Base-by-base conservation (phyloP, 2,113 vertebrate species). In the Gulo gulo region DNA sequence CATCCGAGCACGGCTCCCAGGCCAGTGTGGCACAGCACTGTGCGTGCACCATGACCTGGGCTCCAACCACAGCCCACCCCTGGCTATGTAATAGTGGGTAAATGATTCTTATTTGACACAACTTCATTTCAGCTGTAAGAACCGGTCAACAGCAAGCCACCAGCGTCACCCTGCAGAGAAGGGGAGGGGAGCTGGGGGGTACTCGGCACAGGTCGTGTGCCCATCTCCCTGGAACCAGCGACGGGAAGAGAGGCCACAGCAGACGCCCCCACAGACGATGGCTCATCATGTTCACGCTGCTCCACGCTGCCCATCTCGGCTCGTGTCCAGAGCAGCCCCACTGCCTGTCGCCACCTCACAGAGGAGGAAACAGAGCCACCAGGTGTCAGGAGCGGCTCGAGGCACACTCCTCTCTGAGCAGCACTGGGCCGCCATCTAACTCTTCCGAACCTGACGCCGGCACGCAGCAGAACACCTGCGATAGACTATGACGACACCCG, bases 71-170 rank as follows among this genome's bases (percentile, higher is more conserved):
- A 18, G 76, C 82, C 69, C 1, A 2, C 31, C 4, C 1, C 82
- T 2, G 7, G 82, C 55, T 13, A 11, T 0, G 0, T 3, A 2
- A 11, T 21, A 55, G 1, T 1, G 1, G 82, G 50, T 0, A 7
- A 14, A 1, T 1, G 2, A 20, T 18, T 6, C 45, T 14, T 34
- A 7, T 1, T 20, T 34, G 61, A 29, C 16, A 14, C 31, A 2
- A 34, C 6, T 65, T 55, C 24, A 21, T 6, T 83, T 23, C 31
- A 14, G 61, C 63, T 23, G 13, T 31, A 4, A 39, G 71, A 67
- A 26, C 0, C 6, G 3, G 59, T 16, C 4, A 2, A 6, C 1
- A 7, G 2, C 0, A 1, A 36, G 16, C 42, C 1, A 0, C 24
- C 34, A 57, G 24, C 29, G 29, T 13, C 16, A 2, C n/a, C 1